A percentile compares a stretch with the other conserved stretches of the same genome.
phyloP scores from a whole-genome alignment of 2,113 vertebrate species.

The Amphiprion percula region DNA sequence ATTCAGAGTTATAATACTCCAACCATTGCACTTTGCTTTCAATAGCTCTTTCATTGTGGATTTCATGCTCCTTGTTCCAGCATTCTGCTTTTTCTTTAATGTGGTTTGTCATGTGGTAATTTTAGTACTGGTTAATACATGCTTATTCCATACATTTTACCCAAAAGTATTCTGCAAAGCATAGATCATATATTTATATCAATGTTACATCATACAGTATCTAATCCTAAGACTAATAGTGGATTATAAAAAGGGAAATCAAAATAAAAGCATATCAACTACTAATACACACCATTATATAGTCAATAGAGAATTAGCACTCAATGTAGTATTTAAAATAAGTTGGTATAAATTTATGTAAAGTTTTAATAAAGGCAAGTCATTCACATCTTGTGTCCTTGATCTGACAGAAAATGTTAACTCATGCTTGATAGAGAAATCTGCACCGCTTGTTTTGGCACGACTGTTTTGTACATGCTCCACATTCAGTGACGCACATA shows the following conservation, averaged over 20 bases:
- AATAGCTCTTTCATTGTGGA: constrained; percentile 33
- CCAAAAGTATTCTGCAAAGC: constrained; percentile 55
- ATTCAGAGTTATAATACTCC: constrained; percentile 38
- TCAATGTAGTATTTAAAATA: constrained; percentile 64
- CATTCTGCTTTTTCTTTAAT: constrained; percentile 12
- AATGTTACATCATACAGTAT: constrained; percentile 44
- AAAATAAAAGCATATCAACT: constrained; percentile 58
- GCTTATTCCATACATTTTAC: constrained; percentile 45
- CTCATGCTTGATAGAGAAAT: too few relatives aligned
- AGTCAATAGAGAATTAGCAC: constrained; percentile 48
- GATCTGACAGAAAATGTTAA: constrained; percentile 11
- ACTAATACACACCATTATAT: constrained; percentile 69
- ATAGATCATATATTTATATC: constrained; percentile 47
- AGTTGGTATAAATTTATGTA: constrained; percentile 59
- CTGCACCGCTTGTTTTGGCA: too few relatives aligned
- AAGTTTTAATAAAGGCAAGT: constrained; percentile 76
- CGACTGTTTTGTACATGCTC: too few relatives aligned
- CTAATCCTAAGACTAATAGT: constrained; percentile 51
- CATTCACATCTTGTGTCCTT: constrained; percentile 43
- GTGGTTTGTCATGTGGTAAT: constrained; percentile 15
- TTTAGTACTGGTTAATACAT: constrained; percentile 27
- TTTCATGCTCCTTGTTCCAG: constrained; percentile 30
- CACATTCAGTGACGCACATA: too few relatives aligned
- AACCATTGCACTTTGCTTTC: constrained; percentile 55
- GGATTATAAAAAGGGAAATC: constrained; percentile 81